phyloP scores from a whole-genome alignment of 92 coral and sea anemone species.

The Paragorgia papillata region DNA sequence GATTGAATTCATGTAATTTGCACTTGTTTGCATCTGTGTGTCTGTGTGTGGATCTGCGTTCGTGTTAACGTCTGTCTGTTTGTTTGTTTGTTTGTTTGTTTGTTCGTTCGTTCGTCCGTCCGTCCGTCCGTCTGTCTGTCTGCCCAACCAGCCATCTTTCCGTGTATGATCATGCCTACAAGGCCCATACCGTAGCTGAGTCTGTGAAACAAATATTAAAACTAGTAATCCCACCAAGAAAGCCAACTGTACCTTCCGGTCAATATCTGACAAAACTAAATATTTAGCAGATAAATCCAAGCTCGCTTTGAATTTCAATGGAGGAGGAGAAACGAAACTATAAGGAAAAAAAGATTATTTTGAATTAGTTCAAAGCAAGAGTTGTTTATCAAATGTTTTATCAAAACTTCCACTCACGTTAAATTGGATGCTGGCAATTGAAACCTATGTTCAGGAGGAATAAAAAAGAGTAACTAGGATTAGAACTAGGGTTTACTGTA shows the following conservation, averaged over 20 bases:
- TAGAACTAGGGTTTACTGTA: too few relatives aligned
- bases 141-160: neutral
- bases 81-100: neutral
- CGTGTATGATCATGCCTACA: too few relatives aligned
- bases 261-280: conserved; percentile 86
- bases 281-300: conserved; percentile 87
- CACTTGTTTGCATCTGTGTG: neutral
- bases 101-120: neutral
- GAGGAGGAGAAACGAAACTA: conserved; percentile 30
- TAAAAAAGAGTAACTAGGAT: too few relatives aligned
- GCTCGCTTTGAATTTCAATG: conserved; percentile 61
- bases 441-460: conserved; percentile 2
- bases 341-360: neutral
- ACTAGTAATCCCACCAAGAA: too few relatives aligned
- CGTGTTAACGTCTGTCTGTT: neutral
- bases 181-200: too few relatives aligned
- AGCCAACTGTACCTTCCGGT: conserved; percentile 64
- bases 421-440: conserved; percentile 21
- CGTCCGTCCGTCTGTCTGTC: neutral
- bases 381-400: neutral
- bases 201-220: too few relatives aligned
- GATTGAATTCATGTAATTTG: neutral
- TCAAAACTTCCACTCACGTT: neutral
- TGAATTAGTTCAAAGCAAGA: neutral
- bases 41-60: neutral